Base-by-base conservation (phyloP, 2,113 vertebrate genomes). In the Tympanuchus pallidicinctus region DNA sequence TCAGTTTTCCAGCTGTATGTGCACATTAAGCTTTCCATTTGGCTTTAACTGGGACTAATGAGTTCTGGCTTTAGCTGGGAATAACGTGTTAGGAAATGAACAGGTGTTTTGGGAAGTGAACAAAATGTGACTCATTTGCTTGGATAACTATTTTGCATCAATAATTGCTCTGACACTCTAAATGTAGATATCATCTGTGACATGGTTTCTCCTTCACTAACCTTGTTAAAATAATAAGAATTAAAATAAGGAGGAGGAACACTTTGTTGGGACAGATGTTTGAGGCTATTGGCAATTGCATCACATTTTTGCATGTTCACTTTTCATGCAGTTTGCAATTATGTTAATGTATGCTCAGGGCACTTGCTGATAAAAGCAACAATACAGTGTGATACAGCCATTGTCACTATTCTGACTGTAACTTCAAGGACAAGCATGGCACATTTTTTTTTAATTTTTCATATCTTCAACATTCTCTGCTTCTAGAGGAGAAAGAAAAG, bases 341-440 rank as follows among this genome's bases (percentile, higher is more conserved):
- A 97, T 96, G 97, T 96, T 97, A 97, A 97, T 97, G 69, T 95
- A 93, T 96, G 96, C 97, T 96, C 86, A 93, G 96, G 95, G 96
- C 97, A 96, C 71, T 96, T 92, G 93, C 95, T 96, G 96, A 97
- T 97, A 97, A 97, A 96, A 96, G 95, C 92, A 95, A 97, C 94
- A 95, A 96, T 95, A 94, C 90, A 66, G 71, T 69, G 84, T 73
- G 93, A 95, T 95, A 93, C 88, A 92, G 90, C 93, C 90, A 94
- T 97, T 96, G 91, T 94, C 95, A 96, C 92, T 90, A 59, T 91
- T 94, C 92, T 88, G 47, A 90, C 93, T 95, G 83, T 72, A 95
- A 96, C 87, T 95, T 91, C 94, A 96, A 95, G 92, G 95, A 80
- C 95, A 95, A 96, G 88, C 81, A 67, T 76, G 75, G 82, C 86